Evolutionary conservation across 2,888 invertebrate species (phyloP).

Genomic region (Dione vanillae): DNA sequence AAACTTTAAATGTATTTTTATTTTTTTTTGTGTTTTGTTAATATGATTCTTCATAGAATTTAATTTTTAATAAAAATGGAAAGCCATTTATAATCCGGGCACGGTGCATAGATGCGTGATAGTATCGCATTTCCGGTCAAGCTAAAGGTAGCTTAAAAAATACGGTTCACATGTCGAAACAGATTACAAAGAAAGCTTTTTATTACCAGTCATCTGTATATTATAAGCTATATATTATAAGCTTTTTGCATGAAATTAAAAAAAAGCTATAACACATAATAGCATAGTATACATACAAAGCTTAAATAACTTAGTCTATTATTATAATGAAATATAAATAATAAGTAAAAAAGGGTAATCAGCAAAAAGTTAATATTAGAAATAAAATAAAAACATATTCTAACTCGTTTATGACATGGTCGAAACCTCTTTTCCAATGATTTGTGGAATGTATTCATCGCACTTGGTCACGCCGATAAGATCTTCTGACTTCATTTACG

Average conservation of each 20-base stretch:
- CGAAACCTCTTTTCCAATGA: constrained; percentile 39
- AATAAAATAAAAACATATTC: constrained; percentile 25
- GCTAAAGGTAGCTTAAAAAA: constrained; percentile 64
- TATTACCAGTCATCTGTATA: neutral
- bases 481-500: constrained; percentile 54
- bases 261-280: neutral
- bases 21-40: constrained; percentile 26
- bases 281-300: no score
- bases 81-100: constrained; percentile 60
- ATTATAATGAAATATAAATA: constrained; percentile 36
- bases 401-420: constrained; percentile 31
- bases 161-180: constrained; percentile 66
- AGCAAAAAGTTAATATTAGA: neutral
- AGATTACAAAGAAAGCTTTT: constrained; percentile 58
- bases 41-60: constrained; percentile 35
- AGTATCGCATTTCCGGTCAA: constrained; percentile 79
- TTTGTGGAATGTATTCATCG: constrained; percentile 44
- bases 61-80: constrained; percentile 45
- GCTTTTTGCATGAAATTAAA: neutral
- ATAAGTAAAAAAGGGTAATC: neutral
- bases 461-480: constrained; percentile 46
- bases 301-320: constrained; percentile 6
- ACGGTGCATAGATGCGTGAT: constrained; percentile 68
- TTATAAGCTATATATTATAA: constrained; percentile 7
- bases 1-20: neutral